phyloP scores from a whole-genome alignment of 2,113 vertebrate species.

The Pelvicachromis taeniatus region DNA sequence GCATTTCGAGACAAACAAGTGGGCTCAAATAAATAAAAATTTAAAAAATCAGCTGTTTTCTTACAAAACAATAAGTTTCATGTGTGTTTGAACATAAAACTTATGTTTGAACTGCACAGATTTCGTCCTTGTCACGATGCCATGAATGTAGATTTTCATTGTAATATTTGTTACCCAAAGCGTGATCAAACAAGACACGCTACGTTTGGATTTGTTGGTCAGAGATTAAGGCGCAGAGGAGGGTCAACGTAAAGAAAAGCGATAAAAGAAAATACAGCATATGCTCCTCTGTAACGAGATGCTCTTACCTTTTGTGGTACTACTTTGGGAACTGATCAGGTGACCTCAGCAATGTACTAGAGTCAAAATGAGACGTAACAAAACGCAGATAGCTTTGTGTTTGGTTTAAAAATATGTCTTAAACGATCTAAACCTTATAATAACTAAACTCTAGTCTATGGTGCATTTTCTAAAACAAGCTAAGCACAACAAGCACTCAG shows the following conservation, averaged over 20 bases:
- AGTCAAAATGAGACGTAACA: not conserved
- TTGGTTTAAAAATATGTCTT: not conserved
- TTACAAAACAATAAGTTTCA: not conserved
- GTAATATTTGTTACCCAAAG: not conserved
- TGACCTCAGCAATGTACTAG: not conserved
- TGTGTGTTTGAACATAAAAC: not conserved
- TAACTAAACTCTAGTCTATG: not conserved
- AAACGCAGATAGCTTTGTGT: not conserved
- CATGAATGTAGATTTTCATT: not conserved
- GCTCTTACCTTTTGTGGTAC: not conserved
- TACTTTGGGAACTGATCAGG: not conserved
- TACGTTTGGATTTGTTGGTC: not conserved
- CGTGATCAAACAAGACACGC: not conserved
- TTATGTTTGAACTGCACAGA: not conserved
- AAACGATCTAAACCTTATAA: not conserved
- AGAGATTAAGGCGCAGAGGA: not conserved
- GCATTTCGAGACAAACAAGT: not conserved
- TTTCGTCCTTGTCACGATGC: not conserved
- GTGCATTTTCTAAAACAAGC: slow-evolving; percentile 6
- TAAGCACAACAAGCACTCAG: not conserved
- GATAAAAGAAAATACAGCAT: not conserved
- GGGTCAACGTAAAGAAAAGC: not conserved
- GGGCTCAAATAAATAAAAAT: not conserved
- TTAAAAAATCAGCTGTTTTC: not conserved
- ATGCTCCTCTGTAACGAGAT: too few species aligned